These are phyloP conservation scores for Sinocyclocheilus anshuiensis DNA, from an alignment of 2,113 vertebrate genomes.

Conservation along the genomic window DNA sequence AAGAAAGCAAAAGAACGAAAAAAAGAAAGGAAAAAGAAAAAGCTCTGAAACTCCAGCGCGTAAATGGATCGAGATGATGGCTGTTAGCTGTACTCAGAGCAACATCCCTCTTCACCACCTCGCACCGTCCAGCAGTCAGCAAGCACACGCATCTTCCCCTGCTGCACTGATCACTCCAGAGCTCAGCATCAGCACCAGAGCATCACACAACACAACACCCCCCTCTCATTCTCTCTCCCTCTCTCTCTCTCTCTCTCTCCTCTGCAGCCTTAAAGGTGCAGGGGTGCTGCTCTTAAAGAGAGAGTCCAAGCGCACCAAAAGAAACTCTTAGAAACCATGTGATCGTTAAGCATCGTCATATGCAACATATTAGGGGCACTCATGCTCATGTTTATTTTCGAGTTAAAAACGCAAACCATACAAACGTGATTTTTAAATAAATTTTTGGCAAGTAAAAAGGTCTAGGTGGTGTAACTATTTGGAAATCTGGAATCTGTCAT, in stretches of 20 bases:
- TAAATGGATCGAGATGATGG: slow-evolving; percentile 66
- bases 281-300: slow-evolving; percentile 50
- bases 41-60: slow-evolving; percentile 42
- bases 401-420: neutral
- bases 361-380: neutral
- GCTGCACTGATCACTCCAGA: slow-evolving; percentile 75
- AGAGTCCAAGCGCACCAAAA: slow-evolving; percentile 6
- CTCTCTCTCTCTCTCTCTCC: slow-evolving; percentile 67
- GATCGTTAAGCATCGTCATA: neutral
- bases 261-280: slow-evolving; percentile 78
- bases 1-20: slow-evolving; percentile 61
- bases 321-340: neutral
- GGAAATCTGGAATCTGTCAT: neutral
- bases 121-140: slow-evolving; percentile 85
- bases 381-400: neutral
- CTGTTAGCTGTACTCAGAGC: slow-evolving; percentile 79
- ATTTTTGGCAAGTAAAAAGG: neutral
- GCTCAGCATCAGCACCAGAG: slow-evolving; percentile 33
- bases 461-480: neutral
- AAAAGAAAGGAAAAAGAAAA: slow-evolving; percentile 23
- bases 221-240: slow-evolving; percentile 68
- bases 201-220: slow-evolving; percentile 43
- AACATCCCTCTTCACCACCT: slow-evolving; percentile 82
- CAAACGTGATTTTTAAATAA: no score
- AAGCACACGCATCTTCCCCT: slow-evolving; percentile 86